Evolutionary conservation across 37 sponge, comb jelly and placozoan genomes (phyloP), one percentile per base, ranked within the genome.

Genomic region (Ianthella basta): DNA sequence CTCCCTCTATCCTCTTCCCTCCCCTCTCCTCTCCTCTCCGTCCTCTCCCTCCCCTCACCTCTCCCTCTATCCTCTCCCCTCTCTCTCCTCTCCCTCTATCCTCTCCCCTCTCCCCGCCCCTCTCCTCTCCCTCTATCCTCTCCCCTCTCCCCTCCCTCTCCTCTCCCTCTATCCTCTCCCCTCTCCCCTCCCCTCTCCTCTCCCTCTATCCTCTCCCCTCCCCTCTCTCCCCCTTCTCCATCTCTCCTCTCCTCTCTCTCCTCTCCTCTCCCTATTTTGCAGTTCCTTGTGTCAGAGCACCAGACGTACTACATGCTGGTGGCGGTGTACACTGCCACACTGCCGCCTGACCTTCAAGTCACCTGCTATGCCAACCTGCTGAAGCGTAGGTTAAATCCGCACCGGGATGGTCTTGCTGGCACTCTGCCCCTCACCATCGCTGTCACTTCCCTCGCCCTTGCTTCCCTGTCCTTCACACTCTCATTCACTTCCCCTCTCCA

Each of bases 341-440:
- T 94, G 19, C 85, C 87, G 44, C 29, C 78, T 66, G 75, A 80
- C 57, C 64, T 56, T 21, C 95, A 94, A 40, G 59, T 94, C 81
- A 83, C 74, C 29, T 89, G 87, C 67, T 94, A 94, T 66, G 89
- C 95, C 25, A 25, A 59, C 16, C 87, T 94, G 20, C 85, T 94
- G 37, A 82, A 86, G 75, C 82, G 93, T 91, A 21, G 18, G 82
- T 63, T 36, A 56, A 12, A 20, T 20, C 36, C 18, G 59, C 59
- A n/a, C n/a, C n/a, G n/a, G n/a, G n/a, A n/a, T n/a, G n/a, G n/a
- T n/a, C n/a, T n/a, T n/a, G n/a, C n/a, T n/a, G n/a, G n/a, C n/a
- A n/a, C n/a, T n/a, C n/a, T 8, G 8, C 50, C 8, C 50, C 8
- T 44, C 50, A 44, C 50, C 50, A 8, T 44, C 50, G 8, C 50